Evolutionary conservation across 2,797 vertebrate genomes (phyloP), one percentile per base, ranked within the genome.

Genomic region (Schizopygopsis malacanthus): DNA sequence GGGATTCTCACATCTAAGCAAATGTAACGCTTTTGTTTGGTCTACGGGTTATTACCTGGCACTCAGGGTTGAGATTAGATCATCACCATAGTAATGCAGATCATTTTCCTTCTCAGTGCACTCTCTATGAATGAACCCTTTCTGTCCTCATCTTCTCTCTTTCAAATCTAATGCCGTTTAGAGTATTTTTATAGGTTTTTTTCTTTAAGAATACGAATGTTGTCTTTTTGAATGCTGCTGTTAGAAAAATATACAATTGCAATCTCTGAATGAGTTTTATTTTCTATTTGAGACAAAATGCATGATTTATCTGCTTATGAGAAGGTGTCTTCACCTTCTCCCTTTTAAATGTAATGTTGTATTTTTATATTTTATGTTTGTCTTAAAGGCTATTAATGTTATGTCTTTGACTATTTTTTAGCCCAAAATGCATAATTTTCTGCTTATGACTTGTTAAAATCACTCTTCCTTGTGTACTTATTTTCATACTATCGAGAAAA

Each of bases 71-170:
- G 65, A 79, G 37, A 70, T 84, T 45, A 78, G 47, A 79, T 37
- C 63, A 69, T 77, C 50, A 56, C 63, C 12, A 70, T 37, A 72
- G 39, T 71, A 59, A 85, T 65, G 61, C 75, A 67, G 50, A 77
- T 39, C 15, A 59, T 78, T 69, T 81, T 72, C 56, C 81, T 83
- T 72, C 82, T 87, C 76, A 80, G 86, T 83, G 75, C 77, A 76
- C 70, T 47, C 39, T 33, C 13, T 83, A 10, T 13, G n/a, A 59
- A 37, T 79, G 45, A 54, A 85, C 59, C 78, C 39, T 25, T 28
- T 75, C 43, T 41, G 16, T 28, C 50, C 12, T 52, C n/a, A 8
- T 3, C n/a, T 18, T 63, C 39, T 71, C 9, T 28, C 43, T 52
- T 69, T 52, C 45, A 7, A 56, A 72, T 54, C 3, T 1, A 4